Conservation (phyloP, 2,113 vertebrate species). For the Rhabdornis inornatus region DNA sequence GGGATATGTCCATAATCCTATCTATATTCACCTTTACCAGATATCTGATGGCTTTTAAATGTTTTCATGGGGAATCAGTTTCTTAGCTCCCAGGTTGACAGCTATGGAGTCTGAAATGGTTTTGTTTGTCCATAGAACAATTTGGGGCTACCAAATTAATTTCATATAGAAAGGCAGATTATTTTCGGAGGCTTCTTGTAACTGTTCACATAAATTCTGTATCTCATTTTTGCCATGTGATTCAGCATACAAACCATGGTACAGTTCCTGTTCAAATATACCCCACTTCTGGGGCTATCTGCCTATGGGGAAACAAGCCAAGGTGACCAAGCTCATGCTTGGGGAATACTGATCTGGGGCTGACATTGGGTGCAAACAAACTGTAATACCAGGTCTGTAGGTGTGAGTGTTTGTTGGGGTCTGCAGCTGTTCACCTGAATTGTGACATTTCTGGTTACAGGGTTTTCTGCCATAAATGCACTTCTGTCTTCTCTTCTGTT, state of each 20-base stretch:
- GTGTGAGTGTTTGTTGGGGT: neutral
- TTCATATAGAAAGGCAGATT: neutral
- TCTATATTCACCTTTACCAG: neutral
- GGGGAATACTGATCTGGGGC: accelerated
- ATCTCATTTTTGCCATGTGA: neutral
- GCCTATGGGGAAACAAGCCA: accelerated
- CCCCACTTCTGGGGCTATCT: neutral
- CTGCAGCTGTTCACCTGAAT: neutral
- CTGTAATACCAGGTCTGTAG: neutral
- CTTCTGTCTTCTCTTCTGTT: neutral
- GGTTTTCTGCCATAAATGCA: neutral
- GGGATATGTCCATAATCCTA: neutral
- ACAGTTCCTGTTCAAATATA: neutral
- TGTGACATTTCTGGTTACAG: accelerated
- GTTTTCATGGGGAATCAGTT: neutral
- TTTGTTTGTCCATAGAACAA: neutral
- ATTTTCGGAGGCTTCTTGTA: neutral
- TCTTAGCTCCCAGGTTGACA: neutral
- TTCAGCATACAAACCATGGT: neutral
- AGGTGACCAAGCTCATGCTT: accelerated
- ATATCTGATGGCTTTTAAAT: neutral
- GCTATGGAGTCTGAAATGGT: neutral
- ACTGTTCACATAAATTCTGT: neutral
- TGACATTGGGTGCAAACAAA: accelerated
- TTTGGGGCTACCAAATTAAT: neutral